A percentile compares a stretch with the other conserved stretches of the same genome.
phyloP scores from a whole-genome alignment of 2,113 vertebrate genomes.

The Gobiocypris rarus region DNA sequence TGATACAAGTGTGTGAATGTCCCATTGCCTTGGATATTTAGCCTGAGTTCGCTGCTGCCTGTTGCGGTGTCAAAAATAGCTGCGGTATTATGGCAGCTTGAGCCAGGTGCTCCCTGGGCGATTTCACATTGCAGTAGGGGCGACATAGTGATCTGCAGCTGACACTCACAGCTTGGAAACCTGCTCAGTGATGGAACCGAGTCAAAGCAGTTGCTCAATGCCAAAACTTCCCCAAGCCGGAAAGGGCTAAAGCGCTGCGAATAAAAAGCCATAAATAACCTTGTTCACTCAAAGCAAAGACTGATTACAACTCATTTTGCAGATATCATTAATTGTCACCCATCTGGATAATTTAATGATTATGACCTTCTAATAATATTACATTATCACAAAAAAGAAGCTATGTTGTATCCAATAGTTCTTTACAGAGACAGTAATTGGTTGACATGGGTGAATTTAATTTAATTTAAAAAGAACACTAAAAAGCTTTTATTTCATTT shows the following conservation, averaged over 20 bases:
- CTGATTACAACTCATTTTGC: background rate
- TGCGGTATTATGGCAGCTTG: slow-evolving; percentile 44
- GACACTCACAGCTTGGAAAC: slow-evolving; percentile 52
- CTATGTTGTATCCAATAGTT: background rate
- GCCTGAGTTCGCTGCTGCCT: slow-evolving; percentile 53
- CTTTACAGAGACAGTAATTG: background rate
- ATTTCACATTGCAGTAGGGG: slow-evolving; percentile 30
- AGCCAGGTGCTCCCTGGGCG: slow-evolving; percentile 35
- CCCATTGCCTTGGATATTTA: slow-evolving; percentile 60
- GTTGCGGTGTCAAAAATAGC: slow-evolving; percentile 68
- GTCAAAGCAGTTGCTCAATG: background rate
- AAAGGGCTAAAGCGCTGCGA: background rate
- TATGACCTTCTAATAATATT: background rate
- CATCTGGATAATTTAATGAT: too few relatives aligned
- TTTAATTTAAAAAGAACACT: background rate
- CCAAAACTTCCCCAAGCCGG: slow-evolving; percentile 2
- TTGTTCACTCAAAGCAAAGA: background rate
- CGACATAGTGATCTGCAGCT: slow-evolving; percentile 50
- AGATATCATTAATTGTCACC: background rate
- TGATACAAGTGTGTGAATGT: slow-evolving; percentile 43
- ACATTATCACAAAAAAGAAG: background rate
- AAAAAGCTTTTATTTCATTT: too few relatives aligned
- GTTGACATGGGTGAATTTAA: background rate
- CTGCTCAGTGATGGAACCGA: slow-evolving; percentile 44
- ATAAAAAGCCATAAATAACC: background rate